These are phyloP conservation scores for Tetheella fluctuosa DNA, from an alignment of 2,888 invertebrate genomes.

Conservation along the genomic window DNA sequence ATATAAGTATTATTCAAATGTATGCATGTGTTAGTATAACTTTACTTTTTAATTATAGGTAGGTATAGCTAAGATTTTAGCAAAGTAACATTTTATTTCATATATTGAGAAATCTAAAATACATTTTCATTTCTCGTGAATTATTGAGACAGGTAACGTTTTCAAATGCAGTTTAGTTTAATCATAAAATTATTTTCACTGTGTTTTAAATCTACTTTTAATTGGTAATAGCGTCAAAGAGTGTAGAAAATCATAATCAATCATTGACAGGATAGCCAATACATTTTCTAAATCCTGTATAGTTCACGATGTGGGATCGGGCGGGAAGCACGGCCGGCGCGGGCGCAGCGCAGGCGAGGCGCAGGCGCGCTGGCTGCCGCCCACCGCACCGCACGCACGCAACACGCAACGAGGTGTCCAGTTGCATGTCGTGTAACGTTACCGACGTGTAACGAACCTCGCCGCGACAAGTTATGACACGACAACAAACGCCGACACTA, in stretches of 20 bases:
- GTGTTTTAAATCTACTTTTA: too few relatives aligned
- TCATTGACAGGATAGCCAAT: slow-evolving; percentile 9
- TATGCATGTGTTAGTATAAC: too few relatives aligned
- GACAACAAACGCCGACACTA: slow-evolving; percentile 70
- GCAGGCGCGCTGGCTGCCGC: slow-evolving; percentile 42
- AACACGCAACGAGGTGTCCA: slow-evolving; percentile 70
- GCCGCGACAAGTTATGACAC: slow-evolving; percentile 74
- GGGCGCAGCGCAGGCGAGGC: slow-evolving; percentile 26
- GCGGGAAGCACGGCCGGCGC: slow-evolving; percentile 11
- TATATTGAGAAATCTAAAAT: background rate
- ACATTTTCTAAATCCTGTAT: background rate
- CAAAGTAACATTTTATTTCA: too few relatives aligned
- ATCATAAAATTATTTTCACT: too few relatives aligned
- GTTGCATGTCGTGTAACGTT: slow-evolving; percentile 68
- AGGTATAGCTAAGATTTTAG: too few relatives aligned
- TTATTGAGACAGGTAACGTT: too few relatives aligned
- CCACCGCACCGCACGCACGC: slow-evolving; percentile 58
- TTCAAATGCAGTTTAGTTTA: too few relatives aligned
- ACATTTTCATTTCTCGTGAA: background rate
- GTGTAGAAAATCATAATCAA: background rate
- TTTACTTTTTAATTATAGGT: too few relatives aligned
- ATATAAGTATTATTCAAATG: too few relatives aligned
- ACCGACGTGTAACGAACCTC: slow-evolving; percentile 65
- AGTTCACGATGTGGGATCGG: slow-evolving; percentile 24
- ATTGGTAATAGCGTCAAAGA: too few relatives aligned